These are phyloP conservation scores for Microctenopoma lineatum DNA, from an alignment of 2,797 vertebrate species.

Conservation along the genomic window DNA sequence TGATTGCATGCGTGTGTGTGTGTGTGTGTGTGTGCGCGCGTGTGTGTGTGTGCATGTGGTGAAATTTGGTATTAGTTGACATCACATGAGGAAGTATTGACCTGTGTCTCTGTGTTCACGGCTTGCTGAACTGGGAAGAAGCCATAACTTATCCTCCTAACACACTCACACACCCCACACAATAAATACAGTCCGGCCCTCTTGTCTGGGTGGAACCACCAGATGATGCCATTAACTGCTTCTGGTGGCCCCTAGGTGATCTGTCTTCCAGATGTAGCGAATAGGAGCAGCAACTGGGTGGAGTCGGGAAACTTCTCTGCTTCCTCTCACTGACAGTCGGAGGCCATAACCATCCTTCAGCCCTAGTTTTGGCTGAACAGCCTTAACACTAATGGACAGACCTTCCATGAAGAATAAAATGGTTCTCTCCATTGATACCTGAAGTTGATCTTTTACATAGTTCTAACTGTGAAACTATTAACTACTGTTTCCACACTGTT, in stretches of 20 bases:
- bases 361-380: not conserved
- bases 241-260: constrained; percentile 66
- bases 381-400: not conserved
- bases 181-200: constrained; percentile 22
- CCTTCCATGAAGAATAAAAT: no score
- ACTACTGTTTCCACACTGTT: no score
- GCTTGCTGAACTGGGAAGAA: not conserved
- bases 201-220: constrained; percentile 39
- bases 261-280: constrained; percentile 77
- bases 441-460: no score
- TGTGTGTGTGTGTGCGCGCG: no score
- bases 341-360: not conserved
- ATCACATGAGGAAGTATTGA: not conserved
- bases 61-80: no score
- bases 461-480: no score
- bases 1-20: not conserved
- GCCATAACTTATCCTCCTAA: not conserved
- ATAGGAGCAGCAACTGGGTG: constrained; percentile 55
- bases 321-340: constrained; percentile 1
- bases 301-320: constrained; percentile 33
- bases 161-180: not conserved
- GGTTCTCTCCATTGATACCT: no score
- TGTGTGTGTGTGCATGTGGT: no score
- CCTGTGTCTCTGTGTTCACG: not conserved
- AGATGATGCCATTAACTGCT: constrained; percentile 57